phyloP scores from a whole-genome alignment of 2,888 invertebrate species.

The Colletes collaris region DNA sequence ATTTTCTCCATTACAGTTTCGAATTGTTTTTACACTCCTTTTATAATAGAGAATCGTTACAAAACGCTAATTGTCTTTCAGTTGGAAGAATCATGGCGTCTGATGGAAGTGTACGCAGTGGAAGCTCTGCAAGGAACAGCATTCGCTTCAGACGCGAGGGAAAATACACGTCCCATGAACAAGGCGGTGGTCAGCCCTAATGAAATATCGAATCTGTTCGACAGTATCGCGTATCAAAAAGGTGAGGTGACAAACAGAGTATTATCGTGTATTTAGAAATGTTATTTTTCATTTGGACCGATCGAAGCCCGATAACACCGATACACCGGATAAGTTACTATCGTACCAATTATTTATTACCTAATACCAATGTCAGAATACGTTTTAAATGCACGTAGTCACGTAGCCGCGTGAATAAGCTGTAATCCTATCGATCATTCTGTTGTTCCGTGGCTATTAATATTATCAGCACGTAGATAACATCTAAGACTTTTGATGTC shows the following conservation, averaged over 20 bases:
- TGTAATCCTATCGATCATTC: constrained; percentile 28
- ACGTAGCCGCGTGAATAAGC: too few species aligned
- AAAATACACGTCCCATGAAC: constrained; percentile 84
- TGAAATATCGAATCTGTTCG: constrained; percentile 85
- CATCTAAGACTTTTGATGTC: neutral
- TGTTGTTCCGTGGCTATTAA: neutral
- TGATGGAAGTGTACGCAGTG: constrained; percentile 85
- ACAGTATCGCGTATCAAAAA: constrained; percentile 86
- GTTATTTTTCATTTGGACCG: too few species aligned
- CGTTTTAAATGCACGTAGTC: too few species aligned
- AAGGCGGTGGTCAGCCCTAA: constrained; percentile 83
- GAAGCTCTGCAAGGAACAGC: constrained; percentile 82
- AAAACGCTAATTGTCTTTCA: constrained; percentile 17
- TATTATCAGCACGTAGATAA: constrained; percentile 19
- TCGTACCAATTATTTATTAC: neutral
- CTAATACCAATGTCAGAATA: too few species aligned
- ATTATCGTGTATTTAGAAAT: too few species aligned
- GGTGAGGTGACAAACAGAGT: constrained; percentile 79
- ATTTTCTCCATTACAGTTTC: too few species aligned
- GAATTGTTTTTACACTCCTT: neutral
- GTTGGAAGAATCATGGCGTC: constrained; percentile 72
- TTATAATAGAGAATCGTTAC: neutral
- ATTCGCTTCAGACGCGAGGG: constrained; percentile 80
- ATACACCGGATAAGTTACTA: too few species aligned
- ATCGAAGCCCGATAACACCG: too few species aligned